Percentiles rank a stretch among this genome's conserved stretches.
phyloP scores from a whole-genome alignment of 2,888 invertebrate genomes.

The Arenicola marina region DNA sequence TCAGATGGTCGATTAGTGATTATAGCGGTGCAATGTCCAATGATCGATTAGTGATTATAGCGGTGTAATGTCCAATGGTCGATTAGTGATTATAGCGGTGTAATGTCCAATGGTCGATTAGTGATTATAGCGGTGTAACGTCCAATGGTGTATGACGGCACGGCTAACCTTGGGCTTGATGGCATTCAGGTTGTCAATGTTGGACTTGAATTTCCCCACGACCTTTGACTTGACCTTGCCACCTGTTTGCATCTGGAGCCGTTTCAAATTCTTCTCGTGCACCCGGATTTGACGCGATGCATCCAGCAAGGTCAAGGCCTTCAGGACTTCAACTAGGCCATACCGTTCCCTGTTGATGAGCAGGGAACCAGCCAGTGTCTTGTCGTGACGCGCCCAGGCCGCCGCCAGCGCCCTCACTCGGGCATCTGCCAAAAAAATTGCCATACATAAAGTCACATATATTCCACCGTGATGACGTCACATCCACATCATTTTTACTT shows the following conservation, averaged over 20 bases:
- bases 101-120: too few species aligned
- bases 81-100: too few species aligned
- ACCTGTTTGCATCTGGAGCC: conserved; percentile 41
- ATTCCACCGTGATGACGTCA: not conserved
- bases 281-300: conserved; percentile 46
- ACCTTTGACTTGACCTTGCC: conserved; percentile 45
- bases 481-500: too few species aligned
- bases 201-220: conserved; percentile 52
- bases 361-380: conserved; percentile 47
- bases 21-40: too few species aligned
- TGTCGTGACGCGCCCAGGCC: conserved; percentile 55
- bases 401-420: conserved; percentile 50
- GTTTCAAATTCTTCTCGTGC: conserved; percentile 52
- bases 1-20: too few species aligned
- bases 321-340: conserved; percentile 53
- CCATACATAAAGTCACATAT: not conserved
- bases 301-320: conserved; percentile 51
- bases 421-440: conserved; percentile 41
- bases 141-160: too few species aligned
- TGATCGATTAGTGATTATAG: too few species aligned
- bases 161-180: conserved; percentile 45
- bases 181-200: conserved; percentile 51
- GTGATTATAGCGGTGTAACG: too few species aligned
- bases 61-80: too few species aligned
- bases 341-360: conserved; percentile 43